These are phyloP conservation scores for Grallaria varia DNA, from an alignment of 2,113 vertebrate genomes.

Conservation along the genomic window DNA sequence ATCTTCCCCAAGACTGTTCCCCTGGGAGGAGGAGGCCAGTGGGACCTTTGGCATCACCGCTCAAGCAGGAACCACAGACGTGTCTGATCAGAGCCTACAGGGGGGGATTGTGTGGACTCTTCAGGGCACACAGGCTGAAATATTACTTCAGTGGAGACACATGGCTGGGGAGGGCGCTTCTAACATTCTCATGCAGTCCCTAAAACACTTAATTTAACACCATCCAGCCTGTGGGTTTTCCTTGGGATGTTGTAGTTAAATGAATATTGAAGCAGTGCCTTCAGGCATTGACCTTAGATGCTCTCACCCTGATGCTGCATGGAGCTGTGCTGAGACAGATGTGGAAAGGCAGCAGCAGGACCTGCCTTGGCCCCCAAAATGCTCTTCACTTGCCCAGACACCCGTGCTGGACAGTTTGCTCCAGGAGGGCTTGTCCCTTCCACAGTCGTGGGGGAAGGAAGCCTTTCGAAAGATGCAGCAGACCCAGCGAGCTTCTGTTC, in stretches of 20 bases:
- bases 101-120: not conserved
- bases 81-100: not conserved
- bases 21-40: not conserved
- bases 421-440: not conserved
- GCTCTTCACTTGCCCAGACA: not conserved
- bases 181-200: not conserved
- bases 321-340: not conserved
- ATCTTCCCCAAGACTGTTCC: not conserved
- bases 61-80: not conserved
- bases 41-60: accelerated
- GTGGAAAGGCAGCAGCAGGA: not conserved
- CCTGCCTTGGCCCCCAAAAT: not conserved
- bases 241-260: not conserved
- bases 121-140: not conserved
- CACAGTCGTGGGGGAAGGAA: not conserved
- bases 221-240: not conserved
- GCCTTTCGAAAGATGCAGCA: accelerated
- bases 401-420: not conserved
- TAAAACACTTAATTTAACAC: not conserved
- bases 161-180: not conserved
- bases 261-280: not conserved
- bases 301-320: not conserved
- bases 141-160: not conserved
- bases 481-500: accelerated
- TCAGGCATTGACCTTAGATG: not conserved